phyloP scores from a whole-genome alignment of 2,888 invertebrate species.

The Lissocephala sabroskyi region DNA sequence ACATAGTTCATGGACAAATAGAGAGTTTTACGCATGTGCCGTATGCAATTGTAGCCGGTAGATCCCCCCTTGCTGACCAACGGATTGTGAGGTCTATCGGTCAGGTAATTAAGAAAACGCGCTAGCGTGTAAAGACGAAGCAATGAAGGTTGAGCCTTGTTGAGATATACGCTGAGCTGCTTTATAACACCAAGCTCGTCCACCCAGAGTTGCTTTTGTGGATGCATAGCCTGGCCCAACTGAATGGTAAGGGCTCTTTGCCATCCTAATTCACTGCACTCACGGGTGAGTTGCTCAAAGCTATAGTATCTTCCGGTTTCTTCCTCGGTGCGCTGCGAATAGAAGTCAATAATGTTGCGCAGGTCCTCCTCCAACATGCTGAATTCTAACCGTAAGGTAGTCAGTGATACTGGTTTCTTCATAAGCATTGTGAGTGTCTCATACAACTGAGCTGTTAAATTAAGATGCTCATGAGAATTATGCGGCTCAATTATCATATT shows the following conservation, averaged over 20 bases:
- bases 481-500: conserved; percentile 49
- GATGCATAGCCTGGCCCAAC: conserved; percentile 27
- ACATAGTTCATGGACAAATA: conserved; percentile 56
- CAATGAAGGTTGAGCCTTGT: conserved; percentile 27
- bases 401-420: conserved; percentile 6
- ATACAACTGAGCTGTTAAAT: conserved; percentile 37
- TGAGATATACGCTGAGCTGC: conserved; percentile 33
- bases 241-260: conserved; percentile 29
- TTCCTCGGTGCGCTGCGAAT: conserved; percentile 26
- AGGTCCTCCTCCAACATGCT: conserved; percentile 32
- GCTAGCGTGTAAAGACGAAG: conserved; percentile 50
- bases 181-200: conserved; percentile 37
- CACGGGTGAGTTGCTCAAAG: conserved; percentile 28
- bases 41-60: conserved; percentile 32
- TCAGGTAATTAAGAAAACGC: conserved; percentile 47
- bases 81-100: conserved; percentile 43
- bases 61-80: conserved; percentile 10
- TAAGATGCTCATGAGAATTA: conserved; percentile 24
- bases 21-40: conserved; percentile 59
- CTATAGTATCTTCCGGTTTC: conserved; percentile 31
- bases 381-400: conserved; percentile 31
- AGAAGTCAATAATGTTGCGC: conserved; percentile 16
- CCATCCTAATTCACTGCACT: conserved; percentile 44
- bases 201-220: conserved; percentile 36
- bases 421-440: conserved; percentile 25